Conservation (phyloP, 2,113 vertebrate species). For the Cathartes aura region DNA sequence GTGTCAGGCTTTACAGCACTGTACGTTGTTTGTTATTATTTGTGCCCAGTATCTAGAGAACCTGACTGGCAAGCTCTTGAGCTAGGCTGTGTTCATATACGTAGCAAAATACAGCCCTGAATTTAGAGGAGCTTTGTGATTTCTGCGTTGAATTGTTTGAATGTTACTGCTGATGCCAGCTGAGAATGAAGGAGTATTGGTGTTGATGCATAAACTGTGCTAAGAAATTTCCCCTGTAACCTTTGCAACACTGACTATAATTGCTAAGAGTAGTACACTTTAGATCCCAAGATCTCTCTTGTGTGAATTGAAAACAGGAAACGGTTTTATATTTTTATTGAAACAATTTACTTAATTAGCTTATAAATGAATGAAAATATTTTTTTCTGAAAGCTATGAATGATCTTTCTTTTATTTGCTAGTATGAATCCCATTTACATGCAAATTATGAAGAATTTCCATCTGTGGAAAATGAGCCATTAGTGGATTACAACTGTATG, state of each 20-base stretch:
- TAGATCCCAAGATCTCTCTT: neutral
- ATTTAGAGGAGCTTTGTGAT: neutral
- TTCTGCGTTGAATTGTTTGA: neutral
- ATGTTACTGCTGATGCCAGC: neutral
- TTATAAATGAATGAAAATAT: neutral
- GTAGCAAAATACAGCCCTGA: neutral
- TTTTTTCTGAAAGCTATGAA: neutral
- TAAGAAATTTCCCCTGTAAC: neutral
- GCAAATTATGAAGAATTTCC: conserved; percentile 91
- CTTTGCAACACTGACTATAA: neutral
- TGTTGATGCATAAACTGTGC: neutral
- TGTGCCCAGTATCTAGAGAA: neutral
- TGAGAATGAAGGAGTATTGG: neutral
- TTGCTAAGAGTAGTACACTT: neutral
- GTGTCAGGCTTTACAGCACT: neutral
- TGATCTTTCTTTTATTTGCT: neutral
- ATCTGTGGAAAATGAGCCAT: conserved; percentile 85
- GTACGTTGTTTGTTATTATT: fast-evolving
- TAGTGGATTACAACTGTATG: conserved; percentile 92
- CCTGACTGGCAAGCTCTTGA: neutral
- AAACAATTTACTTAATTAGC: neutral
- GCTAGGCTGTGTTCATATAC: neutral
- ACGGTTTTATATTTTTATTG: neutral
- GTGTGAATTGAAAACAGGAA: neutral
- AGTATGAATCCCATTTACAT: conserved; percentile 80